phyloP scores from a whole-genome alignment of 2,888 invertebrate genomes.

The Congeria kusceri region DNA sequence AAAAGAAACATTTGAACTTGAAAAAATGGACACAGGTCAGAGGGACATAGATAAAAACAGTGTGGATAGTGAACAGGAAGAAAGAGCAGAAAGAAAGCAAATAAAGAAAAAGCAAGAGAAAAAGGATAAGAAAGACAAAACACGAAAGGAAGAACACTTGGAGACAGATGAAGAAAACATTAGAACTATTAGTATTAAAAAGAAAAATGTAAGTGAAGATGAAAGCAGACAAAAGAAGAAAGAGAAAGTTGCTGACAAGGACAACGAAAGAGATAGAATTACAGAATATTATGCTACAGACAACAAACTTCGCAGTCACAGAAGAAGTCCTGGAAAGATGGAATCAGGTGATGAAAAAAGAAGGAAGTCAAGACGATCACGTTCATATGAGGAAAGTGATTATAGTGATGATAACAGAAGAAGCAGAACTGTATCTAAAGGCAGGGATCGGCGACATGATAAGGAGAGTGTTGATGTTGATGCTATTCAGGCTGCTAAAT shows the following conservation, averaged over 20 bases:
- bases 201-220: conserved; percentile 8
- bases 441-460: conserved; percentile 18
- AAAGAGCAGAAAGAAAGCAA: conserved; percentile 11
- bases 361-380: neutral
- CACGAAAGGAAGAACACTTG: conserved; percentile 11
- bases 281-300: conserved; percentile 8
- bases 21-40: conserved; percentile 1
- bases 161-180: conserved; percentile 17
- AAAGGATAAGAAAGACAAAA: conserved; percentile 14
- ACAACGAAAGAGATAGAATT: conserved; percentile 34
- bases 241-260: conserved; percentile 32
- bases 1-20: conserved; percentile 1
- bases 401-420: conserved; percentile 5
- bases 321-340: neutral
- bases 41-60: neutral
- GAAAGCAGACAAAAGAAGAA: conserved; percentile 21
- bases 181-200: neutral
- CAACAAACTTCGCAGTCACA: too few relatives aligned
- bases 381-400: conserved; percentile 10
- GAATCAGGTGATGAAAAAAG: conserved; percentile 2
- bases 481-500: conserved; percentile 34
- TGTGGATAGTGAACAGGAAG: conserved; percentile 7
- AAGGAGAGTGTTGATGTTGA: conserved; percentile 12
- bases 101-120: conserved; percentile 24
- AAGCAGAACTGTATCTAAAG: neutral